Conservation (phyloP, 1,140 invertebrate genomes). For the Agrilus planipennis region DNA sequence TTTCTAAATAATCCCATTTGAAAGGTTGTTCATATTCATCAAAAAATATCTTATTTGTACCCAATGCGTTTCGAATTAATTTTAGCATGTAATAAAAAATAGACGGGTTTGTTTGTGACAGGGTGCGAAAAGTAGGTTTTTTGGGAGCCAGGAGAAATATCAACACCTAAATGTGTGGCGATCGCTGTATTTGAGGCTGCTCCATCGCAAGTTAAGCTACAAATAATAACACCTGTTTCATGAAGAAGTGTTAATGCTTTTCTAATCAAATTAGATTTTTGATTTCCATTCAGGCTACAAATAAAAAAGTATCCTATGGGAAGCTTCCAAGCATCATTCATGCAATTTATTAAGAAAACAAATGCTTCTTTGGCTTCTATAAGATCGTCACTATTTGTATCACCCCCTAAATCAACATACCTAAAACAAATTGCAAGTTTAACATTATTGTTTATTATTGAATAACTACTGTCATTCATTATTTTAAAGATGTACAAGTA, state of each 20-base stretch:
- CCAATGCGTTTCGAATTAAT: conserved; percentile 13
- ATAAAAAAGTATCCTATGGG: conserved; percentile 21
- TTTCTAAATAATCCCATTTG: conserved; percentile 12
- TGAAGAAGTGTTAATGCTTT: conserved; percentile 17
- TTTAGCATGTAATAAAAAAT: conserved; percentile 16
- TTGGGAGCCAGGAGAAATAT: not conserved
- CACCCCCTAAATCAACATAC: conserved; percentile 1
- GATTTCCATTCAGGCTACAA: not conserved
- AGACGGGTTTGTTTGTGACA: too few relatives aligned
- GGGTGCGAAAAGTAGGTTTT: conserved; percentile 16
- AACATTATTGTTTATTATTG: too few relatives aligned
- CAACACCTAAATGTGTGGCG: conserved; percentile 6
- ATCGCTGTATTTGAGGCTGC: conserved; percentile 18
- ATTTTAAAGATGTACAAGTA: too few relatives aligned
- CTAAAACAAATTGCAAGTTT: too few relatives aligned
- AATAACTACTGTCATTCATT: too few relatives aligned
- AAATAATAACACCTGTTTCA: conserved; percentile 18
- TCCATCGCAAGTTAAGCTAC: conserved; percentile 27
- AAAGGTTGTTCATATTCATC: conserved; percentile 7
- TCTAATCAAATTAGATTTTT: conserved; percentile 16
- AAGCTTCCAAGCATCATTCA: conserved; percentile 29
- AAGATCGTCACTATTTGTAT: conserved; percentile 4
- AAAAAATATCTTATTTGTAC: conserved; percentile 3
- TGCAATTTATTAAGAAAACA: conserved; percentile 27
- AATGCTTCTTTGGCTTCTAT: conserved; percentile 26